phyloP scores from a whole-genome alignment of 2,113 vertebrate species.

The Hymenochirus boettgeri region DNA sequence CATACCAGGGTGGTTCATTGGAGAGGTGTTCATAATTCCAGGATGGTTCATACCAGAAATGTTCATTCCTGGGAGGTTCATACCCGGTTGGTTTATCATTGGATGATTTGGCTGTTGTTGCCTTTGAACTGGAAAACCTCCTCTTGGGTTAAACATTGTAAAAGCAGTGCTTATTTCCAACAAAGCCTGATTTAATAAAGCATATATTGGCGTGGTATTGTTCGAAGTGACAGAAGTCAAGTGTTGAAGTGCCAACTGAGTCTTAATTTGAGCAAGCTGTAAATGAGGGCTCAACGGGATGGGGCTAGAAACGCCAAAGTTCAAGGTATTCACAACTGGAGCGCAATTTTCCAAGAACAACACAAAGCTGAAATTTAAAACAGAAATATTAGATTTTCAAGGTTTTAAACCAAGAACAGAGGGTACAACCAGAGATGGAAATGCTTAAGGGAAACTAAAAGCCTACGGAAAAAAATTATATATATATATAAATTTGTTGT shows the following conservation, averaged over 20 bases:
- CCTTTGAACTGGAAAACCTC: slow-evolving; percentile 67
- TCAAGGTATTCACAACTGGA: slow-evolving; percentile 77
- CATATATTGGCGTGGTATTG: slow-evolving; percentile 61
- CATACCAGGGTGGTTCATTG: slow-evolving; percentile 3
- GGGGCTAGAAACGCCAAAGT: slow-evolving; percentile 72
- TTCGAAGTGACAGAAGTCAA: slow-evolving; percentile 62
- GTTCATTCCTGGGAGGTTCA: slow-evolving; percentile 40
- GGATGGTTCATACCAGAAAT: background rate
- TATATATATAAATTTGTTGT: too few relatives aligned
- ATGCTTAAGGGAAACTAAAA: slow-evolving; percentile 52
- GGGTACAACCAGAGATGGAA: slow-evolving; percentile 55
- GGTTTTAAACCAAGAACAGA: slow-evolving; percentile 46
- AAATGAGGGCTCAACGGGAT: slow-evolving; percentile 79
- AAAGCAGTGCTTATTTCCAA: slow-evolving; percentile 81
- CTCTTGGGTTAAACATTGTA: slow-evolving; percentile 77
- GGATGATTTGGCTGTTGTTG: slow-evolving; percentile 54
- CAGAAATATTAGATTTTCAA: slow-evolving; percentile 78
- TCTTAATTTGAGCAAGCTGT: slow-evolving; percentile 81
- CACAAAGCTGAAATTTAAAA: slow-evolving; percentile 94
- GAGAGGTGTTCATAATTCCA: background rate
- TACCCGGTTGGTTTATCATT: slow-evolving; percentile 48
- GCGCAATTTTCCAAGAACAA: slow-evolving; percentile 83
- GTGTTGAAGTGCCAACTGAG: slow-evolving; percentile 76
- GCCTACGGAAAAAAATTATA: too few relatives aligned
- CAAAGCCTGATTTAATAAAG: slow-evolving; percentile 65